phyloP scores from a whole-genome alignment of 2,113 vertebrate species.

The Podarcis cretensis region DNA sequence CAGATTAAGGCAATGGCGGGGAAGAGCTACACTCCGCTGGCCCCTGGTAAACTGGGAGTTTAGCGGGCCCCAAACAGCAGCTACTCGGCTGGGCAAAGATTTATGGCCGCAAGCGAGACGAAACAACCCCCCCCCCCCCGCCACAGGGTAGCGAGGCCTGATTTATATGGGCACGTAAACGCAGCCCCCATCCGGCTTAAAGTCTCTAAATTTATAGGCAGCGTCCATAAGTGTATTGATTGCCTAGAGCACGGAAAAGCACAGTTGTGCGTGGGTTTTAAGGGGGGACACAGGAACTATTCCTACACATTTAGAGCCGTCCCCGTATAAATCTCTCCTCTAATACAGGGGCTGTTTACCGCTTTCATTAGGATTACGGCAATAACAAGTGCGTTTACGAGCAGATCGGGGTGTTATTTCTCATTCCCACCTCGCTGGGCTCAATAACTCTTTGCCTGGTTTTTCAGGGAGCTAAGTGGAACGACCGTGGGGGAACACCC shows the following conservation, averaged over 20 bases:
- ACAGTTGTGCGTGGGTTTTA: slow-evolving; percentile 61
- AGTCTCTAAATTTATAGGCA: slow-evolving; percentile 76
- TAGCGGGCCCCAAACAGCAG: slow-evolving; percentile 65
- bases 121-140: slow-evolving; percentile 21
- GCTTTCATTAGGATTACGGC: slow-evolving; percentile 82
- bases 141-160: slow-evolving; percentile 59
- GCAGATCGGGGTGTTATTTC: slow-evolving; percentile 73
- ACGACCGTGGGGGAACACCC: slow-evolving; percentile 18
- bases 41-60: slow-evolving; percentile 75
- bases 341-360: slow-evolving; percentile 77
- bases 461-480: background rate
- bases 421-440: slow-evolving; percentile 51
- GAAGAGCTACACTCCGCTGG: slow-evolving; percentile 56
- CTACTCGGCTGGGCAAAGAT: slow-evolving; percentile 60
- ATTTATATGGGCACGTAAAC: slow-evolving; percentile 69
- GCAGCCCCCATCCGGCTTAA: slow-evolving; percentile 70
- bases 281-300: slow-evolving; percentile 64
- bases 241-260: slow-evolving; percentile 73
- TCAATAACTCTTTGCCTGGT: slow-evolving; percentile 34
- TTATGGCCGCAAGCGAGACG: slow-evolving; percentile 59
- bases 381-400: slow-evolving; percentile 72
- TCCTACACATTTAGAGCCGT: slow-evolving; percentile 75
- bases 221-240: slow-evolving; percentile 77
- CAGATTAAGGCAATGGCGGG: slow-evolving; percentile 70
- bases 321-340: slow-evolving; percentile 80